Evolutionary conservation across 1,140 invertebrate species (phyloP), one percentile per base, ranked within the genome.

Genomic region (Euwallacea fornicatus): DNA sequence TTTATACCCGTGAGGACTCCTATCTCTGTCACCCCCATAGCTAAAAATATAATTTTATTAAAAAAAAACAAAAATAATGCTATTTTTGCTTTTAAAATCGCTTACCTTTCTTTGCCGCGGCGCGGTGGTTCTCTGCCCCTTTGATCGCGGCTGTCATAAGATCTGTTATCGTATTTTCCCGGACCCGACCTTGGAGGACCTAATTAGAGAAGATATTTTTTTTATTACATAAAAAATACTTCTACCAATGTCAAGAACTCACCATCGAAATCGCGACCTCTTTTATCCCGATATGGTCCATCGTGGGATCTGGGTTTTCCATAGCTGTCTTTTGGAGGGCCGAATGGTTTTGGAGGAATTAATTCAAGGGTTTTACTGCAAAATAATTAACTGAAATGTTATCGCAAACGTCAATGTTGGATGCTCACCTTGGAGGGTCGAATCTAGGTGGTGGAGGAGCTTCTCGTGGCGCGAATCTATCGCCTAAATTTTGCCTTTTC

Each of bases 401-500:
- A 61, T 43, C 10, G n/a, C 0, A 43, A n/a, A 33, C 21, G 6
- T 61, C 42, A 43, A 61, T 9, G 11, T 42, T 21, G 10, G 7
- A 43, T 75, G 15, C 58, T 73, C 63, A 73, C 44, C 42, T 73
- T 66, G 11, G 15, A 46, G 9, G 62, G n/a, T 72, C 84, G 75
- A 83, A 85, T 10, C 79, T 58, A 16, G 80, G 79, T 15, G 78
- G 75, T 33, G 79, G 76, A 15, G 77, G 77, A 47, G 76, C 50
- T 13, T 76, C 76, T 15, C 7, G n/a, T 56, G 55, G 9, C 46
- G 46, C 46, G 13, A 50, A 50, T 50, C 81, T 74, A 3, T 79
- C 78, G 21, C 44, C 66, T n/a, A 62, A 73, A 43, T 72, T 69
- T 11, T 70, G 73, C 7, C 84, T 80, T 71, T 84, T 85, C 11